A percentile compares a stretch with the other conserved stretches of the same genome.
Conservation (phyloP, 2,888 invertebrate genomes). For the Andricus curvator region DNA sequence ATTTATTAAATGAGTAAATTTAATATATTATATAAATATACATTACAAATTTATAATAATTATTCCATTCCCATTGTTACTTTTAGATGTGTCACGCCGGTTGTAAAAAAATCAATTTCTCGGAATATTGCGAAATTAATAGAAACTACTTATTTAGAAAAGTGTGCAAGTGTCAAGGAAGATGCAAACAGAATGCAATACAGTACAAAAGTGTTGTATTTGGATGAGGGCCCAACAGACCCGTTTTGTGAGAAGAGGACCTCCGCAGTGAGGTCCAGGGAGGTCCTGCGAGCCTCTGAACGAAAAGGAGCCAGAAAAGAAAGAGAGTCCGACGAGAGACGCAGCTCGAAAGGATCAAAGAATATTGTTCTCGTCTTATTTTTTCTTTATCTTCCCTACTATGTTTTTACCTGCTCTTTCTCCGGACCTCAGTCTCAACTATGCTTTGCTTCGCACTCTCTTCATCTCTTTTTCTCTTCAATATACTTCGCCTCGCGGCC, state of each 20-base stretch:
- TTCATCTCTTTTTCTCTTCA: constrained; percentile 40
- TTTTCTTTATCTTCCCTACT: constrained; percentile 48
- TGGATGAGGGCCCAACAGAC: not conserved
- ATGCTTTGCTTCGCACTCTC: constrained; percentile 43
- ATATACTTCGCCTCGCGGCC: constrained; percentile 25
- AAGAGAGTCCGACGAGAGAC: constrained; percentile 55
- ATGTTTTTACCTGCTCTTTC: constrained; percentile 40
- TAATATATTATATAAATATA: no score
- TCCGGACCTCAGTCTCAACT: constrained; percentile 40
- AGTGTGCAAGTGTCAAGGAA: not conserved
- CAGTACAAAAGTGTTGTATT: not conserved
- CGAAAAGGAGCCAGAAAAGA: constrained; percentile 47
- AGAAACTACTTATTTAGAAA: not conserved
- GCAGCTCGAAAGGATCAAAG: constrained; percentile 66
- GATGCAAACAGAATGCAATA: not conserved
- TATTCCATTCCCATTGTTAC: no score
- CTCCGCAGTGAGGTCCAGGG: constrained; percentile 72
- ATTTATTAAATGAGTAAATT: no score
- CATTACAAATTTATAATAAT: no score
- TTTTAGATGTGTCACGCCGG: no score
- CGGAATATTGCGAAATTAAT: not conserved
- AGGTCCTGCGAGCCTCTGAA: constrained; percentile 66
- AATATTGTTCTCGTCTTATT: constrained; percentile 56
- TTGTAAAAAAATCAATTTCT: no score
- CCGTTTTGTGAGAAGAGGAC: constrained; percentile 59